Percentiles rank a stretch among this genome's conserved stretches.
These are phyloP conservation scores for Cataglyphis altisquamis DNA, from an alignment of 2,888 invertebrate species.

Conservation along the genomic window DNA sequence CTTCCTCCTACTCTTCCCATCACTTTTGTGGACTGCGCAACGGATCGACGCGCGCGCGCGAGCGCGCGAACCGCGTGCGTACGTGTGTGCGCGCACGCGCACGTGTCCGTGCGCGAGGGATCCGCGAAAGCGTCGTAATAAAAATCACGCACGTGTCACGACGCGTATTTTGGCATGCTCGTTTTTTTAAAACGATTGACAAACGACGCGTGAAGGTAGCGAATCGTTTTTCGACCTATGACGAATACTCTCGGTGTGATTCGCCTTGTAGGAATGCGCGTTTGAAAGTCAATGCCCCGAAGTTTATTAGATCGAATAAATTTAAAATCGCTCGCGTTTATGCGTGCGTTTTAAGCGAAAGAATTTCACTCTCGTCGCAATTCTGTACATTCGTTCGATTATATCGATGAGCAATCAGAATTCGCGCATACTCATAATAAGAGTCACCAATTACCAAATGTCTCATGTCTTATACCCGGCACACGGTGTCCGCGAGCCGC, in stretches of 20 bases:
- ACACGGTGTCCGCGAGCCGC: neutral
- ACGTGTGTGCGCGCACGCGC: neutral
- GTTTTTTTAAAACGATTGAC: neutral
- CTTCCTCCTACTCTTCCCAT: slow-evolving; percentile 11
- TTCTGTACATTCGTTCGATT: slow-evolving; percentile 6
- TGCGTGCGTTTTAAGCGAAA: neutral
- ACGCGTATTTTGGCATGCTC: neutral
- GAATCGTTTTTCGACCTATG: slow-evolving; percentile 11
- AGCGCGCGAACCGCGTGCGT: neutral
- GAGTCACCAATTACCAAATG: no score
- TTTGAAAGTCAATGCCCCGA: slow-evolving; percentile 29
- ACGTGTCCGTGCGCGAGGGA: neutral
- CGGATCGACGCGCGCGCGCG: slow-evolving; percentile 32
- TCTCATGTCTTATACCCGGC: no score
- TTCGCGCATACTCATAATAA: neutral
- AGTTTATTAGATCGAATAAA: slow-evolving; percentile 35
- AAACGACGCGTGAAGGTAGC: slow-evolving; percentile 36
- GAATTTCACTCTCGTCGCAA: slow-evolving; percentile 4
- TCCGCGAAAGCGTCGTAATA: neutral
- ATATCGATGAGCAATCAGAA: slow-evolving; percentile 18
- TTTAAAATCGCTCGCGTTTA: slow-evolving; percentile 1
- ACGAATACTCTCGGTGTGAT: slow-evolving; percentile 8
- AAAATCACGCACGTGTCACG: slow-evolving; percentile 36
- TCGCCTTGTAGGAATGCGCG: slow-evolving; percentile 38
- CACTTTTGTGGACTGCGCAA: slow-evolving; percentile 34